Percentiles rank a stretch among this genome's conserved stretches.
These are phyloP conservation scores for Chaenogobius annularis DNA, from an alignment of 2,113 vertebrate genomes.

Conservation along the genomic window DNA sequence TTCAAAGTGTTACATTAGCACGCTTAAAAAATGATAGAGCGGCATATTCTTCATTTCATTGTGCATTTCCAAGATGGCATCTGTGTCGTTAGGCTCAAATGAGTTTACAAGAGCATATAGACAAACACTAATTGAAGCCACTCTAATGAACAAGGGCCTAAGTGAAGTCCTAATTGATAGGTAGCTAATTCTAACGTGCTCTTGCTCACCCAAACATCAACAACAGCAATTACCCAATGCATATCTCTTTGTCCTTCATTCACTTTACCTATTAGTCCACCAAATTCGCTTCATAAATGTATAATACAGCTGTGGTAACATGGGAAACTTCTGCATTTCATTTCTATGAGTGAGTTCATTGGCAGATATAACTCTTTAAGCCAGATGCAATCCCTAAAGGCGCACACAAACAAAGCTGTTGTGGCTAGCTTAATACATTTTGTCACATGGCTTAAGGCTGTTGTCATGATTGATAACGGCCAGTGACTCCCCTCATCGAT, in stretches of 20 bases:
- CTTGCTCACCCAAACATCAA: neutral
- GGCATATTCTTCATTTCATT: neutral
- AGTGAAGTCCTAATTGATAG: constrained; percentile 15
- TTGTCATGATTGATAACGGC: constrained; percentile 70
- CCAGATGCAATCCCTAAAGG: constrained; percentile 44
- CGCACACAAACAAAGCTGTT: constrained; percentile 33
- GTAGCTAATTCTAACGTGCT: constrained; percentile 6
- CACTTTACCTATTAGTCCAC: neutral
- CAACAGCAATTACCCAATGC: neutral
- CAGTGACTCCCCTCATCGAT: constrained; percentile 62
- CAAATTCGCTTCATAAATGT: constrained; percentile 8
- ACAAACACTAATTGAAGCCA: constrained; percentile 1
- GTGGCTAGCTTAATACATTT: constrained; percentile 58
- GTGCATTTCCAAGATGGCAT: constrained; percentile 2
- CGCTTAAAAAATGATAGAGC: neutral
- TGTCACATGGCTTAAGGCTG: constrained; percentile 64
- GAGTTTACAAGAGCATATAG: neutral
- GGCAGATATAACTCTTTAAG: constrained; percentile 53
- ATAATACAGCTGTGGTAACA: constrained; percentile 10
- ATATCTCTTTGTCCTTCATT: constrained; percentile 23
- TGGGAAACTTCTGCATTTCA: constrained; percentile 30
- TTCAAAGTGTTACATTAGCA: neutral
- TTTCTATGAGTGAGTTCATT: constrained; percentile 40
- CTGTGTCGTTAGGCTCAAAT: neutral
- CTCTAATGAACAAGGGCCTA: constrained; percentile 12